Percentiles rank a stretch among this genome's conserved stretches.
These are phyloP conservation scores for Wasmannia auropunctata DNA, from an alignment of 1,140 invertebrate genomes.

Conservation along the genomic window DNA sequence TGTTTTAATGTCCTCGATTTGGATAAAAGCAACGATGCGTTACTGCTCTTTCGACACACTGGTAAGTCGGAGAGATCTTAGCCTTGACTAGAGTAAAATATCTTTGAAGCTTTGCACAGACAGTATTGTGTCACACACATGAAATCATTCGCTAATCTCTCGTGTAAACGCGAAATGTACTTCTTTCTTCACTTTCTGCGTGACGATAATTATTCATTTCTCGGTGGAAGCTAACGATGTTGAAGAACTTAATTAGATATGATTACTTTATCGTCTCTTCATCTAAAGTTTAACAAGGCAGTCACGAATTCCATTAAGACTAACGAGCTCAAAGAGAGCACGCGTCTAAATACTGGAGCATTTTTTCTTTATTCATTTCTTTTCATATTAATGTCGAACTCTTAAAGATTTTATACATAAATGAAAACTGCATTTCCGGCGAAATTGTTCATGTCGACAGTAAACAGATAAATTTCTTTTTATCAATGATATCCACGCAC, in stretches of 20 bases:
- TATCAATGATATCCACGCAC: background rate
- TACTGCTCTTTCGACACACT: conserved; percentile 30
- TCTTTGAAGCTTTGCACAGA: background rate
- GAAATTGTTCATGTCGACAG: background rate
- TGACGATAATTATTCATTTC: background rate
- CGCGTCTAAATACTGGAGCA: background rate
- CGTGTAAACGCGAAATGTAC: conserved; percentile 22
- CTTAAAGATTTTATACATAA: background rate
- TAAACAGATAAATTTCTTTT: background rate
- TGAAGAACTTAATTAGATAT: background rate
- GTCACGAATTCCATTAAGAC: background rate
- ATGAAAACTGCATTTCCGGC: background rate
- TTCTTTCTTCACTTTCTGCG: conserved; percentile 16
- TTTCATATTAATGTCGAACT: background rate
- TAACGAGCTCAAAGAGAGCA: background rate
- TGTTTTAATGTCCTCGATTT: conserved; percentile 23
- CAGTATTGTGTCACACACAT: conserved; percentile 19
- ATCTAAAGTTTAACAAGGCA: background rate
- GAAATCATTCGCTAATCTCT: conserved; percentile 5
- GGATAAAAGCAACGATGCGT: conserved; percentile 13
- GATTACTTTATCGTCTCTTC: background rate
- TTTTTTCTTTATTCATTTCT: background rate
- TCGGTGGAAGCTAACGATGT: background rate
- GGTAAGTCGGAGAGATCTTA: conserved; percentile 13
- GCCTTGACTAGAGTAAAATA: conserved; percentile 38